These are phyloP conservation scores for Cossypha dichroa DNA, from an alignment of 2,797 vertebrate species.

Conservation along the genomic window DNA sequence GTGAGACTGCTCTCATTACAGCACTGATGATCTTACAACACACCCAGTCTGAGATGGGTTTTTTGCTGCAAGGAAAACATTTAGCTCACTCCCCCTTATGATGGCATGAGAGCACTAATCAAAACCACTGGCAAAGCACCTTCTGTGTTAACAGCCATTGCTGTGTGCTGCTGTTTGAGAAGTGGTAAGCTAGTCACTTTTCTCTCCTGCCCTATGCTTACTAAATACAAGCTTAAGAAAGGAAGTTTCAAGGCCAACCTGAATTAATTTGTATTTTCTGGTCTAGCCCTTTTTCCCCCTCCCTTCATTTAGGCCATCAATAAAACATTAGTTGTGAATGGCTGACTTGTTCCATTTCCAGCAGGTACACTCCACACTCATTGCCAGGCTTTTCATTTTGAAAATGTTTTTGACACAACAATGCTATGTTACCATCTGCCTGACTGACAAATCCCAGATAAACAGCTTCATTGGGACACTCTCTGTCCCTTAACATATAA, in stretches of 20 bases:
- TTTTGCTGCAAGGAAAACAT: neutral
- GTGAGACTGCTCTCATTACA: neutral
- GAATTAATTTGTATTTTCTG: conserved; percentile 5
- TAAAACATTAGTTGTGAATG: neutral
- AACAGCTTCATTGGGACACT: conserved; percentile 11
- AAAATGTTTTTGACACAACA: conserved; percentile 29
- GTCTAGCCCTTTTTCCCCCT: neutral
- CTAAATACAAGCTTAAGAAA: neutral
- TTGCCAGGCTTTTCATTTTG: conserved; percentile 45
- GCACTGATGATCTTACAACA: neutral
- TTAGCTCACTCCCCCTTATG: neutral
- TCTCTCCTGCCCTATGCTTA: neutral
- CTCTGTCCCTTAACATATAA: neutral
- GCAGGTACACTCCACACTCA: conserved; percentile 29
- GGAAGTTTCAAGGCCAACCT: neutral
- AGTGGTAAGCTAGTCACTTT: neutral
- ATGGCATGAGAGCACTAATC: neutral
- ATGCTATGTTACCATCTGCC: conserved; percentile 13
- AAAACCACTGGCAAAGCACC: neutral
- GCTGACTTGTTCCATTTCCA: conserved; percentile 18
- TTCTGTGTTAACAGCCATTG: neutral
- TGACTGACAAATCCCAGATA: conserved; percentile 41
- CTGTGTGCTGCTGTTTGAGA: neutral
- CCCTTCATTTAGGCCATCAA: conserved; percentile 2
- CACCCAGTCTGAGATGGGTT: neutral